Percentiles rank a stretch among this genome's conserved stretches.
These are phyloP conservation scores for Oryzias dopingdopingensis DNA, from an alignment of 2,797 vertebrate genomes.

Conservation along the genomic window DNA sequence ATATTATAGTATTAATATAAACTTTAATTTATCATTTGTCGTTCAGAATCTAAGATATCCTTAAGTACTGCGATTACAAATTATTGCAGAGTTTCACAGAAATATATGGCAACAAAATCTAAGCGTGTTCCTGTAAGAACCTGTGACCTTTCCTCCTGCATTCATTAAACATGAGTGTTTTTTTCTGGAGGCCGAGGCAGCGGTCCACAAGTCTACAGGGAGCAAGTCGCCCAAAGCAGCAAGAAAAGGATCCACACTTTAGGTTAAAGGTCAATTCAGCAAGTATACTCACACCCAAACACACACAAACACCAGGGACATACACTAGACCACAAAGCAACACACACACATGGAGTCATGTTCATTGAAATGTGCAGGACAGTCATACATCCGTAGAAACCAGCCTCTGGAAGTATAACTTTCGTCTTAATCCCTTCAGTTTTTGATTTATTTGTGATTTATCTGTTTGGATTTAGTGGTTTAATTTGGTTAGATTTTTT, in stretches of 20 bases:
- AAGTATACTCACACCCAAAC: slow-evolving; percentile 7
- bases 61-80: too few species aligned
- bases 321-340: too few species aligned
- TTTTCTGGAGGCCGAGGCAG: slow-evolving; percentile 25
- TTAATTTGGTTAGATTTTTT: too few species aligned
- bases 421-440: too few species aligned
- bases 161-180: slow-evolving; percentile 44
- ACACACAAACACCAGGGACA: slow-evolving; percentile 6
- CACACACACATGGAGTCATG: not conserved
- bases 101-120: too few species aligned
- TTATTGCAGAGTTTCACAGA: too few species aligned
- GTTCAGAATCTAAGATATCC: too few species aligned
- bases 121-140: not conserved
- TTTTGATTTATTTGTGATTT: too few species aligned
- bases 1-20: too few species aligned
- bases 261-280: slow-evolving; percentile 41
- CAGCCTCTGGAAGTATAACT: too few species aligned
- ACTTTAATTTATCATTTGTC: too few species aligned
- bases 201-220: slow-evolving; percentile 25
- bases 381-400: not conserved
- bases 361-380: not conserved
- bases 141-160: slow-evolving; percentile 46
- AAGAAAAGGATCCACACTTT: slow-evolving; percentile 29
- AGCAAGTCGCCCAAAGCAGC: slow-evolving; percentile 37
- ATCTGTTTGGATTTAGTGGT: too few species aligned